Percentiles rank a stretch among this genome's conserved stretches.
These are phyloP conservation scores for Tetropium fuscum DNA, from an alignment of 2,888 invertebrate genomes.

Conservation along the genomic window DNA sequence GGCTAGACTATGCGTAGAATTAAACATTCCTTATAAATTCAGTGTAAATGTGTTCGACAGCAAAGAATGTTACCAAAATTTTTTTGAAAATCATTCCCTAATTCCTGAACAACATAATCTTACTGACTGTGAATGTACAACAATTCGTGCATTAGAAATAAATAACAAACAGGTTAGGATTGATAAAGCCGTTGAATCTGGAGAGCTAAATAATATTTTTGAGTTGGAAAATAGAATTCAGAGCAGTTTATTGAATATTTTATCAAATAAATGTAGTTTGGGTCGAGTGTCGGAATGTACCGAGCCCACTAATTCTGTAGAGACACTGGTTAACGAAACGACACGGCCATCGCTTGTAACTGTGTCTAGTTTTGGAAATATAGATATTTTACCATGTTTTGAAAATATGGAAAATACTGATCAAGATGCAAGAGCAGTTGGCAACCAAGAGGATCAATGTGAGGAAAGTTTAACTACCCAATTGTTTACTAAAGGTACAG, in stretches of 20 bases:
- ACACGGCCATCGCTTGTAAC: constrained; percentile 4
- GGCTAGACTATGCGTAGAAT: constrained; percentile 40
- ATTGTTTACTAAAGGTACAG: too few species aligned
- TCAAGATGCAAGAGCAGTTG: background rate
- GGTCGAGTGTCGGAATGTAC: constrained; percentile 47
- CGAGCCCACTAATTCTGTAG: constrained; percentile 38
- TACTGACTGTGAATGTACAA: constrained; percentile 23
- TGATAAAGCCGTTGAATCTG: background rate
- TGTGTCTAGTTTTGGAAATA: constrained; percentile 11
- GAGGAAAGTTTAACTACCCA: too few species aligned
- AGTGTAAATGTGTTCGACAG: background rate
- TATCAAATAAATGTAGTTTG: constrained; percentile 30
- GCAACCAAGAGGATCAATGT: background rate
- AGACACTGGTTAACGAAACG: constrained; percentile 3
- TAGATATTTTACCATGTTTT: background rate
- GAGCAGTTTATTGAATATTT: constrained; percentile 1
- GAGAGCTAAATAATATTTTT: background rate
- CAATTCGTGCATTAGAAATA: constrained; percentile 10
- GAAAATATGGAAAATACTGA: background rate
- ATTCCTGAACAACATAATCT: background rate
- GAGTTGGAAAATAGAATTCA: background rate
- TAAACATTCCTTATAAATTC: constrained; percentile 34
- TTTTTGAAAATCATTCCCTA: constrained; percentile 6
- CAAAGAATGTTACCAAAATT: constrained; percentile 13
- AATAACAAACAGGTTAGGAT: background rate